phyloP scores from a whole-genome alignment of 2,113 vertebrate species.

The Sylvia atricapilla region DNA sequence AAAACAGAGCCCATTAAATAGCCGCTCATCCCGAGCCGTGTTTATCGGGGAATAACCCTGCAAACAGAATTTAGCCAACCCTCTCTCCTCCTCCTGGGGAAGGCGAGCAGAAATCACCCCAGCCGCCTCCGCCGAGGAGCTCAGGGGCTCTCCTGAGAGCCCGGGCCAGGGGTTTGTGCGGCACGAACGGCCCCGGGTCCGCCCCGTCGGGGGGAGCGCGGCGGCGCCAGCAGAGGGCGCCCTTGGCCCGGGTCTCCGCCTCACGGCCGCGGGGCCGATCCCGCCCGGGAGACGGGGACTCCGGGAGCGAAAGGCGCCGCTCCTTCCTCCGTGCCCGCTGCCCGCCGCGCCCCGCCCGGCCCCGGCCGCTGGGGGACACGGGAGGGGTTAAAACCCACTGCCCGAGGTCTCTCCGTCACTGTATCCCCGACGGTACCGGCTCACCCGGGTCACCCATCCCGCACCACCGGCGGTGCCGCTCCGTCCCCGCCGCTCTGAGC shows the following conservation, averaged over 20 bases:
- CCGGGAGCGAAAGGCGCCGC: slow-evolving; percentile 52
- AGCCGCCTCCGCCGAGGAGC: accelerated
- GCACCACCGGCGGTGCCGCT: accelerated
- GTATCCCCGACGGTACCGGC: not conserved
- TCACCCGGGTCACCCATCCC: not conserved
- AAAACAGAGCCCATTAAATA: not conserved
- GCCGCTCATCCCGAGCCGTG: not conserved
- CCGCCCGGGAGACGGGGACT: slow-evolving; percentile 16
- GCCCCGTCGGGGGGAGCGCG: not conserved
- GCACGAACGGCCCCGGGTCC: not conserved
- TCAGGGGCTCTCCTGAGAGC: accelerated
- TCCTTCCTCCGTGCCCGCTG: slow-evolving; percentile 16
- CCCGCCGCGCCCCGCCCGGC: not conserved
- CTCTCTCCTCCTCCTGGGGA: not conserved
- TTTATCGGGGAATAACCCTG: not conserved
- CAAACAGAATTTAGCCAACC: not conserved
- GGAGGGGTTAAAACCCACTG: not conserved
- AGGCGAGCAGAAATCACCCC: accelerated
- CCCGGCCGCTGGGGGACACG: not conserved
- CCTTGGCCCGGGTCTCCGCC: not conserved
- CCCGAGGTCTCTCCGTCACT: not conserved
- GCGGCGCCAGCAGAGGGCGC: slow-evolving; percentile 26
- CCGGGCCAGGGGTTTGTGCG: accelerated
- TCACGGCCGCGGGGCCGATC: not conserved
- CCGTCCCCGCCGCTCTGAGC: not conserved